These are phyloP conservation scores for Athripsodes cinereus DNA, from an alignment of 2,888 invertebrate genomes.

Conservation along the genomic window DNA sequence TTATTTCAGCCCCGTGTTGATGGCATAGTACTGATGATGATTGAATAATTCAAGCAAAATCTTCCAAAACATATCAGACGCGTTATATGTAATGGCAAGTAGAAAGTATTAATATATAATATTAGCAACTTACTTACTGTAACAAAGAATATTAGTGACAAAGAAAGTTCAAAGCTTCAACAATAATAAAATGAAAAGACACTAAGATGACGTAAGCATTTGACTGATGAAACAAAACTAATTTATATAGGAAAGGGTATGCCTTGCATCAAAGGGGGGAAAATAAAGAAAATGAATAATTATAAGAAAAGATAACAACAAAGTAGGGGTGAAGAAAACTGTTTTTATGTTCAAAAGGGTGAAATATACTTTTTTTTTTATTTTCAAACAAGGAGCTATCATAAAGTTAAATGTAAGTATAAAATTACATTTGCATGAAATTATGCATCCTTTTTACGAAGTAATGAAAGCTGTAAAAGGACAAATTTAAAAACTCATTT, in stretches of 20 bases:
- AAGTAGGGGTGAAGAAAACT: neutral
- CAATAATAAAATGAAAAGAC: neutral
- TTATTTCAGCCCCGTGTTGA: no score
- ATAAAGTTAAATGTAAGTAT: neutral
- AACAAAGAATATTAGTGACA: no score
- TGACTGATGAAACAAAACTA: neutral
- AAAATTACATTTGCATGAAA: neutral
- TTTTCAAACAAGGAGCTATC: neutral
- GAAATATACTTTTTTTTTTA: neutral
- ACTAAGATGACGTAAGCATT: neutral
- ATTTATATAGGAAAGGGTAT: neutral
- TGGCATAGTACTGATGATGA: no score
- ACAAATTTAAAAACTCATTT: neutral
- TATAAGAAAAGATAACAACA: neutral
- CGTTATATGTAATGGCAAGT: no score
- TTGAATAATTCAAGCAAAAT: no score
- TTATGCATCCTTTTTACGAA: neutral
- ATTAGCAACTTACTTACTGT: no score
- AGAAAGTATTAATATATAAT: no score
- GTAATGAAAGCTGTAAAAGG: neutral
- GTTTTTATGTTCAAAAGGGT: neutral
- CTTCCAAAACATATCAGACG: no score
- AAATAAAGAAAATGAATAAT: neutral
- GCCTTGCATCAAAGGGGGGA: neutral
- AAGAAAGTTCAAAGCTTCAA: neutral